phyloP scores from a whole-genome alignment of 1,140 invertebrate genomes.

The Ditylenchus dipsaci region DNA sequence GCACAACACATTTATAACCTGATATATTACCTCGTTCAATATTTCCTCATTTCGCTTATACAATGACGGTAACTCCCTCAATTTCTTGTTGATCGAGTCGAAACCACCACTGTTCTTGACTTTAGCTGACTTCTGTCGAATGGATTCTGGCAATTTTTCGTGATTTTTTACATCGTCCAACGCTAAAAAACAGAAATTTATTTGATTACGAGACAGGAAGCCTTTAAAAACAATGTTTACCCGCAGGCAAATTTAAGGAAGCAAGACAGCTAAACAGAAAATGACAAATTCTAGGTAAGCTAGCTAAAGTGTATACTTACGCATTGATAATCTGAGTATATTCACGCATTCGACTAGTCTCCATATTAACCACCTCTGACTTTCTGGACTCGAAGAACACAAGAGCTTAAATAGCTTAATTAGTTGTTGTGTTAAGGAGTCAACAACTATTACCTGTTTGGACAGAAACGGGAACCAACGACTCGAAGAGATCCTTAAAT shows the following conservation, averaged over 20 bases:
- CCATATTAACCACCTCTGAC: conserved; percentile 70
- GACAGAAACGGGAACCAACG: conserved; percentile 38
- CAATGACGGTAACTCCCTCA: conserved; percentile 80
- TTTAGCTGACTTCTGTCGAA: conserved; percentile 75
- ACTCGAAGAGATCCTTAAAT: conserved; percentile 66
- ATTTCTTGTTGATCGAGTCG: conserved; percentile 60
- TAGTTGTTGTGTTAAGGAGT: too few relatives aligned
- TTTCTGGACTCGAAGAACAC: conserved; percentile 33
- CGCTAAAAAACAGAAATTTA: conserved; percentile 60
- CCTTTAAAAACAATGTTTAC: background rate
- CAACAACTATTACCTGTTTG: conserved; percentile 12
- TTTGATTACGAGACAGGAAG: background rate
- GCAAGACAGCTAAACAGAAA: conserved; percentile 33
- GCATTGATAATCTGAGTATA: conserved; percentile 64
- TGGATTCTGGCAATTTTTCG: conserved; percentile 76
- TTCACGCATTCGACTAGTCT: conserved; percentile 75
- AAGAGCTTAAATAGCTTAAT: conserved; percentile 11
- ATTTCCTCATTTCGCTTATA: conserved; percentile 89
- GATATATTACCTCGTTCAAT: conserved; percentile 74
- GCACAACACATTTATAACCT: background rate
- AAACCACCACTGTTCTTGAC: conserved; percentile 57
- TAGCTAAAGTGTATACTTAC: conserved; percentile 60
- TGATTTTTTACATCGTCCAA: conserved; percentile 77
- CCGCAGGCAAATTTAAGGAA: conserved; percentile 87
- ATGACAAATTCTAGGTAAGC: conserved; percentile 59